Evolutionary conservation across 2,797 vertebrate genomes (phyloP), one percentile per base, ranked within the genome.

Genomic region (Falco berigora): DNA sequence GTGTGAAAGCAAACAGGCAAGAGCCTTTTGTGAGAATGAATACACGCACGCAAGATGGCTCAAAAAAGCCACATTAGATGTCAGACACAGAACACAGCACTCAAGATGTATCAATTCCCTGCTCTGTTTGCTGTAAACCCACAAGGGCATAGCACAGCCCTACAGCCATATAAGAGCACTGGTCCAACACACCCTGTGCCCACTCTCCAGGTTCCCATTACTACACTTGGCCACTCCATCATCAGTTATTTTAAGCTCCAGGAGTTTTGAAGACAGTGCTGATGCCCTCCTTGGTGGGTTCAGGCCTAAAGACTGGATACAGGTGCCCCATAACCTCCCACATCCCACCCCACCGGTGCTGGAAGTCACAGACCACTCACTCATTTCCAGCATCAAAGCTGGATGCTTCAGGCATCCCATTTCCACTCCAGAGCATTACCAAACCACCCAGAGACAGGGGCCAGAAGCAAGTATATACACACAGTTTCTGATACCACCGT

Each of bases 1-100:
- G 92, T 1, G 59, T 63, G 87, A 92, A 88, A 93, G 93, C 92
- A 95, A 86, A 86, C 42, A 78, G 86, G 76, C 87, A 94, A 82
- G 55, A 78, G 55, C 67, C 66, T 74, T 61, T 53, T 53, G 40
- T 0, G 1, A 74, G 88, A 72, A 58, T 12, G 38, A 75, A 66
- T 12, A 10, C 63, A 28, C 1, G 0, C 42, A n/a, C 4, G 1
- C 6, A 17, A 67, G 55, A 40, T 16, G 20, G 62, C 76, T 78
- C 62, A 66, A 17, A 66, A 42, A 46, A 12, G 1, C 5, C 67
- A 30, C 2, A 0, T 50, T 25, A 64, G 44, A 24, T 69, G 68
- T 86, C 82, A 92, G 91, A 75, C 5, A 18, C 49, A 77, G 56
- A 93, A 10, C 49, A 21, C 5, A 5, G 21, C 20, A 2, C 72